These are phyloP conservation scores for Plotosus lineatus DNA, from an alignment of 2,113 vertebrate genomes.

Conservation along the genomic window DNA sequence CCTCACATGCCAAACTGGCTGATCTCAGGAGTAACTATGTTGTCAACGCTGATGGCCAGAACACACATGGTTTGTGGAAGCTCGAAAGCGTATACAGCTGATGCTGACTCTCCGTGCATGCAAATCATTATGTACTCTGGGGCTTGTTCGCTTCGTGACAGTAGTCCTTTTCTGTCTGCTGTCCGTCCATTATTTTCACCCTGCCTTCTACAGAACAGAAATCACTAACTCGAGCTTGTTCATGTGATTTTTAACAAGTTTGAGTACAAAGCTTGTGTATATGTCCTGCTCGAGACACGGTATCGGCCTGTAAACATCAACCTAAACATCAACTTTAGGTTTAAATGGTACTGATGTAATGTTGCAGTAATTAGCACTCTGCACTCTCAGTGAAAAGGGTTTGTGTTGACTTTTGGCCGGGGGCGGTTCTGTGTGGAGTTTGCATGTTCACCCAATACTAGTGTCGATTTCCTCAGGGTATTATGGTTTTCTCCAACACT, in stretches of 20 bases:
- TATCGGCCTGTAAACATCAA: constrained; percentile 9
- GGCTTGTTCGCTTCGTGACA: neutral
- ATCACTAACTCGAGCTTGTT: neutral
- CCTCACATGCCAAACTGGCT: constrained; percentile 15
- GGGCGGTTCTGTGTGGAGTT: too few relatives aligned
- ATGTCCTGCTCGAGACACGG: neutral
- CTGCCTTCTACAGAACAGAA: neutral
- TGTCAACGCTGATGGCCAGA: constrained; percentile 11
- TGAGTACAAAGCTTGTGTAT: neutral
- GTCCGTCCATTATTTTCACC: neutral
- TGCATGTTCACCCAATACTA: too few relatives aligned
- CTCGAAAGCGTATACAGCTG: constrained; percentile 24
- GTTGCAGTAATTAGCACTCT: too few relatives aligned
- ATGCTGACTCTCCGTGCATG: neutral
- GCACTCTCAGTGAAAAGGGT: too few relatives aligned
- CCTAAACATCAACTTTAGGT: too few relatives aligned
- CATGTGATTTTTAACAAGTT: constrained; percentile 12
- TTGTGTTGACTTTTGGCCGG: too few relatives aligned
- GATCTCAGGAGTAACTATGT: neutral
- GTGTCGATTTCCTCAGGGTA: too few relatives aligned
- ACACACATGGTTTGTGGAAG: constrained; percentile 35
- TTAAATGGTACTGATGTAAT: too few relatives aligned
- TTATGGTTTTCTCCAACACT: too few relatives aligned
- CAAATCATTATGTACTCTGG: constrained; percentile 35
- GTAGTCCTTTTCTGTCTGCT: neutral